A percentile compares a stretch with the other conserved stretches of the same genome.
Conservation (phyloP, 2,113 vertebrate species). For the Naja naja region DNA sequence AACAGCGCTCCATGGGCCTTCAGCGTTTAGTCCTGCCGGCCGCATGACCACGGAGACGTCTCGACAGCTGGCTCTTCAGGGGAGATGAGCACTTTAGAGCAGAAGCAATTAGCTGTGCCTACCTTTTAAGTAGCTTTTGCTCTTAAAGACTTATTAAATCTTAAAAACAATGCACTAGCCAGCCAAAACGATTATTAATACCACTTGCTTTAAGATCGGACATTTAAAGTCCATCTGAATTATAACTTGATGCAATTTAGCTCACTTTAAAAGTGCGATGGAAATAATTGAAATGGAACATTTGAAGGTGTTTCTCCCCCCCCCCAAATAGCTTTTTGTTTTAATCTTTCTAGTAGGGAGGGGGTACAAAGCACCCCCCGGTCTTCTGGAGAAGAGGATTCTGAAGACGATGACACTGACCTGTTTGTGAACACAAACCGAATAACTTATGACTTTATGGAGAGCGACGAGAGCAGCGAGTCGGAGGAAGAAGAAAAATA, state of each 20-base stretch:
- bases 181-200: background rate
- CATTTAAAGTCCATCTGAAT: background rate
- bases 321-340: background rate
- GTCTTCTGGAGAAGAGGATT: slow-evolving; percentile 53
- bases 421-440: slow-evolving; percentile 91
- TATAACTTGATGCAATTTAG: background rate
- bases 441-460: slow-evolving; percentile 75
- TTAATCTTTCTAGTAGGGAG: background rate
- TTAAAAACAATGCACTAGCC: background rate
- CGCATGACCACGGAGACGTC: too few relatives aligned
- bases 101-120: too few relatives aligned
- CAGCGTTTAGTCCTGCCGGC: too few relatives aligned
- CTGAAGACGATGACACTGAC: slow-evolving; percentile 83
- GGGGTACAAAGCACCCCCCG: background rate
- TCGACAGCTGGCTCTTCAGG: too few relatives aligned
- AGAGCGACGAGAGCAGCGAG: slow-evolving; percentile 77
- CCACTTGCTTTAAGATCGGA: background rate
- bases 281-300: background rate
- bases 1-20: too few relatives aligned
- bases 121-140: background rate
- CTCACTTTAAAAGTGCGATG: background rate
- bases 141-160: background rate
- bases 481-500: slow-evolving; percentile 17
- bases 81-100: too few relatives aligned
- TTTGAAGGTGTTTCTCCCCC: background rate